phyloP scores from a whole-genome alignment of 2,113 vertebrate species.

The Morone saxatilis region DNA sequence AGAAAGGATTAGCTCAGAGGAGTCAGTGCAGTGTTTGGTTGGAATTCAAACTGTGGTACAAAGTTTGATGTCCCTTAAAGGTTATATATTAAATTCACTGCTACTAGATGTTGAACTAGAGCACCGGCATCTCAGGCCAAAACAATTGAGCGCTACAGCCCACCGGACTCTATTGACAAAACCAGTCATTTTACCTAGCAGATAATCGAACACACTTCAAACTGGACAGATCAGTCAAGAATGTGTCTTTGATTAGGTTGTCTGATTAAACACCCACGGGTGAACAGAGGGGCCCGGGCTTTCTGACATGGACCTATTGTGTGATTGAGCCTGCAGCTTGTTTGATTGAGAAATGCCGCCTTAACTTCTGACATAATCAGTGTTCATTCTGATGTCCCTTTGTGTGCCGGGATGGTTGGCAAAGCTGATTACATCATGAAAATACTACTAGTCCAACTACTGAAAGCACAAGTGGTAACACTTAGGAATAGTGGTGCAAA shows the following conservation, averaged over 20 bases:
- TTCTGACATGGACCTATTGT: not conserved
- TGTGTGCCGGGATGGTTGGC: not conserved
- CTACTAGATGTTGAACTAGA: not conserved
- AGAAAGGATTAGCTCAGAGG: not conserved
- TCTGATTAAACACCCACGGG: not conserved
- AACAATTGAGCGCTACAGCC: no score
- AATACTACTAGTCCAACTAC: not conserved
- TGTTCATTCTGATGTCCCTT: not conserved
- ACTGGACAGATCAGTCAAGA: no score
- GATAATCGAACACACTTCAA: no score
- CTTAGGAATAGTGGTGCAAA: not conserved
- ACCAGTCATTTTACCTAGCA: no score
- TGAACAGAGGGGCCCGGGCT: not conserved
- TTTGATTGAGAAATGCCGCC: constrained; percentile 26
- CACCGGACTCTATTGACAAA: no score
- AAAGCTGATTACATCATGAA: not conserved
- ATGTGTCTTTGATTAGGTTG: not conserved
- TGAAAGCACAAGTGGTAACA: not conserved
- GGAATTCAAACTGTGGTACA: not conserved
- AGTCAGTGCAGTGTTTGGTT: not conserved
- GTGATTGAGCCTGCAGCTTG: not conserved
- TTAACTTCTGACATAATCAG: not conserved
- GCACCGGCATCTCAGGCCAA: no score
- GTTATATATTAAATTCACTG: no score
- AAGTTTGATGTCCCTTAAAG: not conserved